Percentiles rank a stretch among this genome's conserved stretches.
Evolutionary conservation across 1,140 invertebrate genomes (phyloP).

Genomic region (Aleiodes sp.): DNA sequence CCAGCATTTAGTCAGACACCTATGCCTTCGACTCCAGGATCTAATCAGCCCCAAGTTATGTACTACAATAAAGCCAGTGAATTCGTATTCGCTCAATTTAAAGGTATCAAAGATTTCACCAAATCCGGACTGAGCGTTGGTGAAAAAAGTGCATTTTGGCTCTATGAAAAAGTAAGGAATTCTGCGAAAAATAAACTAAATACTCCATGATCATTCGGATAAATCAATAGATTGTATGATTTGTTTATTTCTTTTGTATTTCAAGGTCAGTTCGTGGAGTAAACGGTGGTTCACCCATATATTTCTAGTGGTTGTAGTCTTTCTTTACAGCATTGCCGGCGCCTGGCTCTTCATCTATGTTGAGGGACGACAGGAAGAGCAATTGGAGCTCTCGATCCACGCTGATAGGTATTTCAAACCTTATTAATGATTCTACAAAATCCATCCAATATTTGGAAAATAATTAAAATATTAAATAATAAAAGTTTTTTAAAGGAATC

Average conservation of each 20-base stretch:
- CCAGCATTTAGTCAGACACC: conserved; percentile 65
- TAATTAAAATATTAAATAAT: background rate
- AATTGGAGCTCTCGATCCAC: conserved; percentile 64
- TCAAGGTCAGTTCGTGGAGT: conserved; percentile 74
- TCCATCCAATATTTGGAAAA: no score
- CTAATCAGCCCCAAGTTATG: conserved; percentile 65
- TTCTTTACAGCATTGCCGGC: conserved; percentile 80
- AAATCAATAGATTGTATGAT: background rate
- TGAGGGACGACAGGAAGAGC: conserved; percentile 73
- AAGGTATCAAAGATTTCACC: conserved; percentile 80
- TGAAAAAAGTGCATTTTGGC: conserved; percentile 81
- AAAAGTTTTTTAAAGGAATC: conserved; percentile 45
- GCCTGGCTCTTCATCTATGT: conserved; percentile 79
- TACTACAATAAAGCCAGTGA: conserved; percentile 75
- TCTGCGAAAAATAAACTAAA: background rate
- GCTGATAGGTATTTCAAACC: conserved; percentile 56
- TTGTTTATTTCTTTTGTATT: conserved; percentile 16
- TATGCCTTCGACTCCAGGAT: conserved; percentile 64
- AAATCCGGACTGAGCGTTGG: conserved; percentile 83
- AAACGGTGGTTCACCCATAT: conserved; percentile 89
- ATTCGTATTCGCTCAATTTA: conserved; percentile 80
- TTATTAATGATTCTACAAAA: no score
- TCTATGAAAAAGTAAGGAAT: conserved; percentile 74
- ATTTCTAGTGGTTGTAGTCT: conserved; percentile 80
- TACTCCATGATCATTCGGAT: background rate